phyloP scores from a whole-genome alignment of 2,113 vertebrate species.

The Nothocercus nigrocapillus region DNA sequence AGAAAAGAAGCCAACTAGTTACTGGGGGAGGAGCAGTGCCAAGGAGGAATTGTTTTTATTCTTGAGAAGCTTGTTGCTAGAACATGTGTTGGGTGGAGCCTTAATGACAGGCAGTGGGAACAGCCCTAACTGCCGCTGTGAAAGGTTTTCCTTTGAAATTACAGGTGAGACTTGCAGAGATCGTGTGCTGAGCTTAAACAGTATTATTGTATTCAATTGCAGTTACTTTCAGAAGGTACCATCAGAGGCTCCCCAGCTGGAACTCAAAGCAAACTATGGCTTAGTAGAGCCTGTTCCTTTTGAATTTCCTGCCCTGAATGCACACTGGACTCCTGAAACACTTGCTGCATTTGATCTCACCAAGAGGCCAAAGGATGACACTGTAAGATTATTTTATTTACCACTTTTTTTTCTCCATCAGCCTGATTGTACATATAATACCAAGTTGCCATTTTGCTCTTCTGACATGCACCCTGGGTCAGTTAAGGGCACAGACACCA shows the following conservation, averaged over 20 bases:
- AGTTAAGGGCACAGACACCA: background rate
- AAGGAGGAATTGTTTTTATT: background rate
- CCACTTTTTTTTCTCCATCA: background rate
- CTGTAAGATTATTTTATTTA: slow-evolving; percentile 75
- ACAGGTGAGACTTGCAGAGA: background rate
- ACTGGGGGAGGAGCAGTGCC: background rate
- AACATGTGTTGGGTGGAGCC: background rate
- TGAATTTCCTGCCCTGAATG: slow-evolving; percentile 84
- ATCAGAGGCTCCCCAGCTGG: slow-evolving; percentile 89
- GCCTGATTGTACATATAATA: background rate
- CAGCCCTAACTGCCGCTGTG: background rate
- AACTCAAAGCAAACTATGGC: slow-evolving; percentile 96
- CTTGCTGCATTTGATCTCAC: slow-evolving; percentile 95
- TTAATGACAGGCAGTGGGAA: background rate
- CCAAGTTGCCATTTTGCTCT: background rate
- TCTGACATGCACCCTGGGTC: background rate
- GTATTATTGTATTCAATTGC: slow-evolving; percentile 45
- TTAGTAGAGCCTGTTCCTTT: slow-evolving; percentile 91
- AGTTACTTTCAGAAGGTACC: slow-evolving; percentile 99
- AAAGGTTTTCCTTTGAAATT: background rate
- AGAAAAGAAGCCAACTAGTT: background rate
- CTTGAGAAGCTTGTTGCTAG: background rate
- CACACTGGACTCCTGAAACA: slow-evolving; percentile 88
- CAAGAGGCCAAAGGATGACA: slow-evolving; percentile 91
- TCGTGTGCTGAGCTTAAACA: background rate